These are phyloP conservation scores for Ophion slaviceki DNA, from an alignment of 2,888 invertebrate genomes.

Conservation along the genomic window DNA sequence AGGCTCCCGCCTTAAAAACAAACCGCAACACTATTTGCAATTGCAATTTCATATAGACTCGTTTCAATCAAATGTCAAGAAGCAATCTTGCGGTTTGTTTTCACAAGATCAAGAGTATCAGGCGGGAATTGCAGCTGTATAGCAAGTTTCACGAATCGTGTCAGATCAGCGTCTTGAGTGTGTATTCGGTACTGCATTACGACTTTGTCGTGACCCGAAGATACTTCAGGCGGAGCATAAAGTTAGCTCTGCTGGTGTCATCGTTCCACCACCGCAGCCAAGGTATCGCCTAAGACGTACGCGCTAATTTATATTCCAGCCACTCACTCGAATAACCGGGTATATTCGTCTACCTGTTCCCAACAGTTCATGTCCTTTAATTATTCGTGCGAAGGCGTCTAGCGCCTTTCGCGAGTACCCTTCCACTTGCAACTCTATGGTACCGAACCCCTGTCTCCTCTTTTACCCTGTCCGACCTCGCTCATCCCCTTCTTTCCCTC, in stretches of 20 bases:
- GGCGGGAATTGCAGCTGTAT: conserved; percentile 15
- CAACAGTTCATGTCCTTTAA: conserved; percentile 70
- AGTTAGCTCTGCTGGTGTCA: conserved; percentile 52
- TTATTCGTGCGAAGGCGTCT: conserved; percentile 71
- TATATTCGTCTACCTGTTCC: conserved; percentile 68
- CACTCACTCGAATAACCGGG: conserved; percentile 71
- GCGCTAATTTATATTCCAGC: conserved; percentile 77
- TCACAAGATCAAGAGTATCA: background rate
- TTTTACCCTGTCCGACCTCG: conserved; percentile 15
- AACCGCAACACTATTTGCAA: too few species aligned
- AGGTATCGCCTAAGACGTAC: conserved; percentile 65
- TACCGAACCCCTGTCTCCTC: conserved; percentile 30
- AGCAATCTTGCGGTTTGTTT: conserved; percentile 5
- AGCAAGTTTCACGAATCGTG: conserved; percentile 47
- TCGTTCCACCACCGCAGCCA: conserved; percentile 45
- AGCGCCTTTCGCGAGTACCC: conserved; percentile 39
- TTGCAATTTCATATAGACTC: background rate
- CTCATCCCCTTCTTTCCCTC: background rate
- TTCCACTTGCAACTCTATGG: conserved; percentile 30
- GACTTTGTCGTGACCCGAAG: conserved; percentile 49
- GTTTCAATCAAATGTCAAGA: background rate
- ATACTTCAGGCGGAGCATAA: conserved; percentile 49
- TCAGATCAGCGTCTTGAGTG: conserved; percentile 52
- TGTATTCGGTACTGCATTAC: conserved; percentile 61
- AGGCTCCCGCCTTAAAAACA: too few species aligned